Conservation (phyloP, 1,140 invertebrate species). For the Eubasilissa regina region DNA sequence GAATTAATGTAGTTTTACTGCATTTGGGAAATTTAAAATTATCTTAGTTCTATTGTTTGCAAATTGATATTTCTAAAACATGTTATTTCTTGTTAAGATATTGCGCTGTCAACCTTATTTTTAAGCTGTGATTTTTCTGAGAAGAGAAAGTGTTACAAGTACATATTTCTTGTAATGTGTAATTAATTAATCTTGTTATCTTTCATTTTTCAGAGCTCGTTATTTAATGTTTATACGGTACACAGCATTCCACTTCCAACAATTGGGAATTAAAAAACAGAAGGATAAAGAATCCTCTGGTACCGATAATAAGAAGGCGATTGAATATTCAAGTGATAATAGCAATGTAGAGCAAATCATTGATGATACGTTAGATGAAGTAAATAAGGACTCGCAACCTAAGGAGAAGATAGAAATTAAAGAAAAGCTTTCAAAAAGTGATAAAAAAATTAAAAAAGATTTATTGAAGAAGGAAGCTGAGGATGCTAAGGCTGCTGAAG, state of each 20-base stretch:
- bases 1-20: too few relatives aligned
- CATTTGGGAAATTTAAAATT: too few relatives aligned
- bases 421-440: conserved; percentile 53
- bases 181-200: background rate
- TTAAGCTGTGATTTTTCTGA: too few relatives aligned
- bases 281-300: conserved; percentile 64
- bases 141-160: too few relatives aligned
- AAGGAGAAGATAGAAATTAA: conserved; percentile 61
- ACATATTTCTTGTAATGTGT: background rate
- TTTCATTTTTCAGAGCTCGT: conserved; percentile 73
- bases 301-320: conserved; percentile 64
- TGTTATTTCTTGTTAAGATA: background rate
- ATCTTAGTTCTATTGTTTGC: too few relatives aligned
- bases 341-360: conserved; percentile 67
- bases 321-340: conserved; percentile 48
- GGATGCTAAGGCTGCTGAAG: conserved; percentile 59
- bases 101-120: background rate
- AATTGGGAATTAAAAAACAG: conserved; percentile 78
- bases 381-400: conserved; percentile 32
- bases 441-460: conserved; percentile 66
- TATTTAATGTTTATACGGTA: conserved; percentile 98
- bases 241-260: conserved; percentile 94
- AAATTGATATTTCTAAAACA: too few relatives aligned
- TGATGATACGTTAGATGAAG: conserved; percentile 61
- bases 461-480: conserved; percentile 64